Evolutionary conservation across 2,888 invertebrate species (phyloP), one percentile per base, ranked within the genome.

Genomic region (Drosophila paranaensis): DNA sequence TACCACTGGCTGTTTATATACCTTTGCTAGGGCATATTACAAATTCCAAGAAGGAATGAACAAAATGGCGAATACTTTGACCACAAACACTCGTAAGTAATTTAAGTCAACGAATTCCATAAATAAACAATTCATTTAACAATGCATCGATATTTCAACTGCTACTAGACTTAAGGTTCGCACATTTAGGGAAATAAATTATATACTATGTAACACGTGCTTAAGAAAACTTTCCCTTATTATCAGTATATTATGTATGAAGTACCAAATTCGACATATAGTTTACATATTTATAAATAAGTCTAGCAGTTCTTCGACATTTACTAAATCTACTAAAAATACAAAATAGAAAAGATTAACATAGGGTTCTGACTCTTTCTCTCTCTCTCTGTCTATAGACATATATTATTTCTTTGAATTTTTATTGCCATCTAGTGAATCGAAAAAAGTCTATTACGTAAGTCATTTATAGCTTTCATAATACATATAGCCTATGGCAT

Each of bases 41-140:
- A 78, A 70, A 90, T 90, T 90, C 91, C 62, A 74, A 73, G 58
- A 66, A 76, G 72, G 72, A 71, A 74, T 73, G 37, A 16, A 62
- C 33, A 33, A 30, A 73, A 74, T 83, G 65, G 56, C 67, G 72
- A 77, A 72, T 71, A 78, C 80, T 80, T 84, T 86, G 85, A 89
- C 85, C 85, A 88, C 60, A 74, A 61, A 74, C 60, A 71, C 60
- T 67, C 56, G 45, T 53, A 64, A 71, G 66, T 81, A 89, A 79
- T 82, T 81, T 76, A 78, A 84, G 50, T 70, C 74, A 74, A 69
- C 55, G 68, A 74, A 81, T 74, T 70, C 75, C 60, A 85, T 86
- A 80, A 86, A 73, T 82, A 71, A 68, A 60, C 55, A 51, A 53
- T 68, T 64, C 11, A 76, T 71, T 77, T 77, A 55, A 37, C 27